Evolutionary conservation across 1,140 invertebrate genomes (phyloP), one percentile per base, ranked within the genome.

Genomic region (Idris sp.): DNA sequence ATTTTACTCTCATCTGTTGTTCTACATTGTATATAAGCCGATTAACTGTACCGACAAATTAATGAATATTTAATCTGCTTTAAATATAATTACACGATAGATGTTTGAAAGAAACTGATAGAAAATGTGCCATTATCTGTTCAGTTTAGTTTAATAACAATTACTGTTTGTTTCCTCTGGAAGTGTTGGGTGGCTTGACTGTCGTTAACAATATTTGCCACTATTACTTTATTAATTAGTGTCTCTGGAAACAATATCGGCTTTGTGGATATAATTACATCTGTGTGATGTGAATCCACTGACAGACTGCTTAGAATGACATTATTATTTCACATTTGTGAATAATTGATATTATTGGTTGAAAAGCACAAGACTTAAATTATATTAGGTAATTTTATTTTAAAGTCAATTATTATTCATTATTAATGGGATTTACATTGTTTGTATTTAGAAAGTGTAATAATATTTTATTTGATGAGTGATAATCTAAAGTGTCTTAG

Each of bases 161-260:
- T 46, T 4, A 7, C 15, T 28, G 59, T 51, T 53, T 68, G n/a
- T 0, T 5, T 8, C 2, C n/a, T 11, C 22, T 43, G 36, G 36
- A 68, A 14, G 36, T 33, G 36, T 28, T 59, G 54, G 44, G 54
- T 38, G 11, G 5, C 22, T 36, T 53, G 40, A 59, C 61, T 53
- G 54, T 59, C 46, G 31, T 69, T 69, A 61, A 69, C 46, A 69
- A 61, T 40, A 44, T 69, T 46, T 54, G 38, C 65, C 38, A 53
- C 38, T 69, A 40, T 61, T 69, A 59, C 54, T 58, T 31, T 59
- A 61, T 61, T 53, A 68, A 59, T 69, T 59, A 61, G 35, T 51
- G 54, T 53, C 35, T 10, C 18, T 10, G 25, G 19, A 53, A 53
- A 26, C 44, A 26, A 30, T 44, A 44, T 36, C 15, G 26, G 64